Conservation (phyloP, 2,113 vertebrate genomes). For the Amphilophus citrinellus region DNA sequence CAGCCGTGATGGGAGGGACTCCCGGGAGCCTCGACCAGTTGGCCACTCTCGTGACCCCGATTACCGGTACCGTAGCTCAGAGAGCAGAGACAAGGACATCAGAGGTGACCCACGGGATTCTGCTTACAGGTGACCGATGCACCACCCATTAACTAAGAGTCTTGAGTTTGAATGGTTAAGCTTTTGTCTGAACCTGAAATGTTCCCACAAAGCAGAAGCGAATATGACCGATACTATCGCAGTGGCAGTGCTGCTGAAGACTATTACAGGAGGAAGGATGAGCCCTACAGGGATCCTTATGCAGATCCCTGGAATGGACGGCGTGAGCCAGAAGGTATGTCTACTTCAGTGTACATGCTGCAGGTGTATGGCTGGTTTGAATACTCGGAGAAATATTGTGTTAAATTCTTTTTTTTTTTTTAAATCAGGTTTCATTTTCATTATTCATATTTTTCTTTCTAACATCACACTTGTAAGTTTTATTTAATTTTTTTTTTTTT, state of each 20-base stretch:
- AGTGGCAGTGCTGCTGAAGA: constrained; percentile 82
- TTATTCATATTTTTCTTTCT: not conserved
- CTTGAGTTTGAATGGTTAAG: rapidly evolving
- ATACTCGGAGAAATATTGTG: not conserved
- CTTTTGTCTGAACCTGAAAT: not conserved
- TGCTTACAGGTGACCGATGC: constrained; percentile 71
- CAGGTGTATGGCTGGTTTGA: not conserved
- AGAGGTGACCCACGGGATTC: constrained; percentile 67
- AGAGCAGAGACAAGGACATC: constrained; percentile 79
- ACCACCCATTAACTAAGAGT: not conserved
- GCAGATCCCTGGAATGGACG: constrained; percentile 89
- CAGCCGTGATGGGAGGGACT: constrained; percentile 82
- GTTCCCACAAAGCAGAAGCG: constrained; percentile 79
- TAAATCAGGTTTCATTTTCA: not conserved
- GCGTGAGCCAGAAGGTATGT: constrained; percentile 85
- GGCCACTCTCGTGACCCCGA: constrained; percentile 84
- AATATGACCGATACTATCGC: constrained; percentile 87
- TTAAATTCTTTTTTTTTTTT: not conserved
- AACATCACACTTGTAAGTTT: not conserved
- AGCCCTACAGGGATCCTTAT: constrained; percentile 87
- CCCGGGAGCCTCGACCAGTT: constrained; percentile 72
- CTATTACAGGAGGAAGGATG: constrained; percentile 89
- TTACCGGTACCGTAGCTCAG: constrained; percentile 81
- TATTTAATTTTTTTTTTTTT: no score
- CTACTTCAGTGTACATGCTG: not conserved